Evolutionary conservation across 30 jellyfish, hydroid and myxozoan genomes (phyloP), one percentile per base, ranked within the genome.

Genomic region (Aurelia aurita): DNA sequence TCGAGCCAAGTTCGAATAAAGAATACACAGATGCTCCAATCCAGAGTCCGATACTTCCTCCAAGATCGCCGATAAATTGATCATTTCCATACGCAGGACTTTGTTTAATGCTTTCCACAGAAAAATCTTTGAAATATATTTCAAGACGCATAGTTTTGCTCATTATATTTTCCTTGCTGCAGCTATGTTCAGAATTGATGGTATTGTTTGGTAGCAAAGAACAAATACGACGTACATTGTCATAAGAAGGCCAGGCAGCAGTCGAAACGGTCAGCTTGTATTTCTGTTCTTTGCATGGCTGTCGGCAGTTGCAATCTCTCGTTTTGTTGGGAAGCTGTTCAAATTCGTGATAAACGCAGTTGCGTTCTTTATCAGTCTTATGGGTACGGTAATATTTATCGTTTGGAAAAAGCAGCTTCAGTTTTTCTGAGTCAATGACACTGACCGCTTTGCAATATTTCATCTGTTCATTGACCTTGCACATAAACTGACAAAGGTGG

Each of bases 1-100:
- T 55, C 4, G 79, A 46, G 0, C 49, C 65, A 3, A 85, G 54
- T 46, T 85, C 95, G 27, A 85, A 35, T 13, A 66, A 25, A 5
- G 95, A 85, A 58, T 69, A 85, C 32, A 85, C 58, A 1, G 95
- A 86, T 32, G 95, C 89, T n/a, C 95, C 95, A 25, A 74, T 31
- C 89, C 89, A 86, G 18, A 86, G 72, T 0, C 95, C 89, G 20
- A 66, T 6, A 28, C 45, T 78, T 29, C 95, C 95, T 8, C 95
- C 95, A 45, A 86, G 69, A 49, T 86, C 95, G 55, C 84, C 18
- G 9, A 68, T 51, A 34, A 84, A 69, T 43, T 69, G 75, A 55
- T 72, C 58, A 6, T 10, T 15, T 6, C 49, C 53, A 43, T 57
- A 84, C 25, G 61, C 87, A 10, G 82, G 81, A 47, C 45, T 62